A percentile compares a stretch with the other conserved stretches of the same genome.
Conservation (phyloP, 2,797 vertebrate species). For the Anguilla megastoma region DNA sequence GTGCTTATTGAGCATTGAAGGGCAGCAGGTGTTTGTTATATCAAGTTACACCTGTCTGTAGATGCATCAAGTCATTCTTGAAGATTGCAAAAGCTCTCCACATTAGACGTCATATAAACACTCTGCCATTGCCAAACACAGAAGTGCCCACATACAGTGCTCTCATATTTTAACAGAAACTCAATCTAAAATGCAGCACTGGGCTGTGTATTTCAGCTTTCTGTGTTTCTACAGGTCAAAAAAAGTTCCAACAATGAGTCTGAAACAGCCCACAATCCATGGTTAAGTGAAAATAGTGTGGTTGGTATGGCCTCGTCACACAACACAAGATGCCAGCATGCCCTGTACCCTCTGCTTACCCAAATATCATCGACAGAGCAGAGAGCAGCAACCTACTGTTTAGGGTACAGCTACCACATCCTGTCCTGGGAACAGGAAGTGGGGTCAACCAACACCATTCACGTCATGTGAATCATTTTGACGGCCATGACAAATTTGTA, state of each 20-base stretch:
- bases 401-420: background rate
- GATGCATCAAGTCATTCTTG: background rate
- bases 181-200: background rate
- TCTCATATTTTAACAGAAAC: background rate
- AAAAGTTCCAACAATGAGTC: background rate
- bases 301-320: background rate
- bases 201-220: background rate
- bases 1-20: background rate
- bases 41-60: slow-evolving; percentile 20
- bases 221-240: background rate
- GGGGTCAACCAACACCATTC: background rate
- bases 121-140: background rate
- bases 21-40: background rate
- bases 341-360: background rate
- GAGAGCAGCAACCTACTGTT: background rate
- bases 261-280: background rate
- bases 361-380: background rate
- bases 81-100: background rate
- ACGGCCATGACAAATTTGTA: background rate
- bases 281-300: background rate
- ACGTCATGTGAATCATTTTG: background rate
- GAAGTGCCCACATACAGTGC: background rate
- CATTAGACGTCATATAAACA: background rate
- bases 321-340: background rate
- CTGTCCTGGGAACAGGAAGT: background rate